Evolutionary conservation across 2,888 invertebrate genomes (phyloP), one percentile per base, ranked within the genome.

Genomic region (Rosalia funebris): DNA sequence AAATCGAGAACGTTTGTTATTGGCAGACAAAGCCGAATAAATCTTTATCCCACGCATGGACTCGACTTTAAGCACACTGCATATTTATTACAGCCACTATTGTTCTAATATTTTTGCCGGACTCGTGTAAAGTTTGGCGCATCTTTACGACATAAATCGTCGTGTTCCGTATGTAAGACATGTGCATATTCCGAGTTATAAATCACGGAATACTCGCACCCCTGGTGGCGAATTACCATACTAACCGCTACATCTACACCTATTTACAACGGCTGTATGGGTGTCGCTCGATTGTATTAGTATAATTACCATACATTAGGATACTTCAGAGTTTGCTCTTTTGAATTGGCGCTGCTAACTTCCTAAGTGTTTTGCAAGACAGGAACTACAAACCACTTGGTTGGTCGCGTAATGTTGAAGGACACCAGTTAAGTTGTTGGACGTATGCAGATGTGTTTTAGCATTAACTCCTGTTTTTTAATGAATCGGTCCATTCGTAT

Each of bases 161-260:
- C 53, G 55, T 65, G 61, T 70, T 61, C 60, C 60, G 57, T 56
- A 65, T 59, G 60, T 54, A 60, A 61, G 69, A 71, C 66, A 60
- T 68, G 68, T 67, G 66, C 64, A 66, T 71, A 70, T 71, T 68
- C 64, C 48, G 12, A 59, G 57, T 62, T 46, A 71, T 77, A 76
- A 77, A 76, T 77, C 74, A 75, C 61, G 42, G 39, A 60, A 63
- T 66, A 62, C 63, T 71, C 69, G 69, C 73, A 66, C 70, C 68
- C 69, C 71, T 71, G 70, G 72, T 72, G 71, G 73, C 62, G 66
- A 71, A 74, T 77, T 76, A 75, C 70, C 76, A 77, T 77, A 75
- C 72, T 74, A 71, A 75, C 74, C 74, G 73, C 70, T 60, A 72
- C 74, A 74, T 74, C 73, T 74, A 74, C 76, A 76, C 73, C 72